phyloP scores from a whole-genome alignment of 2,888 invertebrate genomes.

The Pandemis cinnamomeana region DNA sequence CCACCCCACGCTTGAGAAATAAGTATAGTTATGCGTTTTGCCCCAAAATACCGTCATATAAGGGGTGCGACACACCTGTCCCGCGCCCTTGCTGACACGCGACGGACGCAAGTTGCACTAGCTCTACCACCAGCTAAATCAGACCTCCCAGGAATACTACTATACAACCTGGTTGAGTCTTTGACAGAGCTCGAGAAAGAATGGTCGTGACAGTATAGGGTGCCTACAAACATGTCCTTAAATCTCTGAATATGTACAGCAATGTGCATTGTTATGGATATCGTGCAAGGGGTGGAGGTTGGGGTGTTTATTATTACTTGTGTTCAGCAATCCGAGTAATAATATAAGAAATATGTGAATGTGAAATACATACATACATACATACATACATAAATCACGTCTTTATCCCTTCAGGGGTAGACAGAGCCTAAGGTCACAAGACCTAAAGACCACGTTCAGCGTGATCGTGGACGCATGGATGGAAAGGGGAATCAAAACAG shows the following conservation, averaged over 20 bases:
- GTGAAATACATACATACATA: no score
- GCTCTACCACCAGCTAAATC: conserved; percentile 55
- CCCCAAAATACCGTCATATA: conserved; percentile 76
- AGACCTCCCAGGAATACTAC: conserved; percentile 54
- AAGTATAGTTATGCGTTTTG: conserved; percentile 74
- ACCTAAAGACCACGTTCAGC: no score
- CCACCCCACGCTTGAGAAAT: conserved; percentile 60
- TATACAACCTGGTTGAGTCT: conserved; percentile 40
- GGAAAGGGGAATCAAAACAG: no score
- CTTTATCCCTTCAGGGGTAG: no score
- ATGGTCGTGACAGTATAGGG: conserved; percentile 60
- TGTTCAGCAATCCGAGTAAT: conserved; percentile 39
- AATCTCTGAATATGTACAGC: conserved; percentile 71
- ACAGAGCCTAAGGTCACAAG: no score
- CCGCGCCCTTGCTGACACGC: conserved; percentile 79
- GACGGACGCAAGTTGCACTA: conserved; percentile 70
- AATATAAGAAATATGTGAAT: no score
- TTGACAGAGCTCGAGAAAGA: conserved; percentile 50
- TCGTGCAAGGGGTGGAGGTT: conserved; percentile 61
- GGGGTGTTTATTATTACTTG: conserved; percentile 63
- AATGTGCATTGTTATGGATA: conserved; percentile 76
- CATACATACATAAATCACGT: no score
- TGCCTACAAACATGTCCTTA: conserved; percentile 60
- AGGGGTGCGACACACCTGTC: conserved; percentile 81
- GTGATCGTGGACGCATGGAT: no score